A percentile compares a stretch with the other conserved stretches of the same genome.
These are phyloP conservation scores for Xiphydria camelus DNA, from an alignment of 2,888 invertebrate species.

Conservation along the genomic window DNA sequence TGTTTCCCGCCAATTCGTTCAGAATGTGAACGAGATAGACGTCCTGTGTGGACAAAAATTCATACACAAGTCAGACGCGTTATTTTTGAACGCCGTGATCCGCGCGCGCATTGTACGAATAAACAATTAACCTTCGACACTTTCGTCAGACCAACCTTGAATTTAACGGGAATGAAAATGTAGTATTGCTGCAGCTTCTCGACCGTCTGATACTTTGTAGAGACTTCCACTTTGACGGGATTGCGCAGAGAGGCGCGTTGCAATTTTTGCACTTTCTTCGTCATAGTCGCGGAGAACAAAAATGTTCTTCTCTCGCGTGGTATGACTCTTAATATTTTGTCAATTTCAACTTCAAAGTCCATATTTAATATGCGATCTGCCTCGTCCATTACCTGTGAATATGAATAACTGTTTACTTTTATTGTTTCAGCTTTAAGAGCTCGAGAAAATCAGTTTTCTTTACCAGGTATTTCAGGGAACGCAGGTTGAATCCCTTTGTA, in stretches of 20 bases:
- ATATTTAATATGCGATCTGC: constrained; percentile 98
- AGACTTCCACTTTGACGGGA: constrained; percentile 95
- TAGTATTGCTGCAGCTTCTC: constrained; percentile 95
- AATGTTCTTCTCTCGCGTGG: constrained; percentile 90
- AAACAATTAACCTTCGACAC: no score
- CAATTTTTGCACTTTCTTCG: constrained; percentile 93
- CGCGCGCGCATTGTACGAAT: no score
- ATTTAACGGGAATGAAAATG: constrained; percentile 92
- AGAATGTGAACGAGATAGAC: constrained; percentile 93
- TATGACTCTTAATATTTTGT: constrained; percentile 90
- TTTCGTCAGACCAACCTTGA: constrained; percentile 77
- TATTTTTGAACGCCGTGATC: no score
- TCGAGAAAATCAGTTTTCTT: neutral
- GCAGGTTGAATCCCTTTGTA: constrained; percentile 94
- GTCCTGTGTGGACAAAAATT: constrained; percentile 66
- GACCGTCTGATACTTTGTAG: constrained; percentile 97
- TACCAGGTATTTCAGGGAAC: constrained; percentile 85
- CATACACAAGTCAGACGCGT: no score
- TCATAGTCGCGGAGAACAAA: constrained; percentile 99
- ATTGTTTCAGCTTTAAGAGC: neutral
- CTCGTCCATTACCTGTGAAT: constrained; percentile 90
- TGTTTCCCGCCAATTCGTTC: constrained; percentile 93
- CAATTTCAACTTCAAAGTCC: constrained; percentile 98
- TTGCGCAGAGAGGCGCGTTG: constrained; percentile 93
- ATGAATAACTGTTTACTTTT: constrained; percentile 8